Percentiles rank a stretch among this genome's conserved stretches.
phyloP scores from a whole-genome alignment of 2,888 invertebrate species.

The Hirtodrosophila alboralis region DNA sequence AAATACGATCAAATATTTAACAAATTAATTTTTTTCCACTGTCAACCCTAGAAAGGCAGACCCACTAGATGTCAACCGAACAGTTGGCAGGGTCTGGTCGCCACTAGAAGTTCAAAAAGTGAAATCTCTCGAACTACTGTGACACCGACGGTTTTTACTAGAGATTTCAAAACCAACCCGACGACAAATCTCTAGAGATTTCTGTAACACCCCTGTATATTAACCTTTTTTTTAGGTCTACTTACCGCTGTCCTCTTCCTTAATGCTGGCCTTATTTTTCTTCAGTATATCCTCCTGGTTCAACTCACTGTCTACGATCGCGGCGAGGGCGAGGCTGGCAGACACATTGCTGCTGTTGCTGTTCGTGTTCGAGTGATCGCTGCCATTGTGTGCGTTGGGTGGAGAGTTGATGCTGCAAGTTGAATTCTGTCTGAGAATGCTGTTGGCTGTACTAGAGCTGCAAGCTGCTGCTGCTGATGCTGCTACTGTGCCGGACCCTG shows the following conservation, averaged over 20 bases:
- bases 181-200: too few species aligned
- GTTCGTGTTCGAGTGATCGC: conserved; percentile 53
- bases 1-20: too few species aligned
- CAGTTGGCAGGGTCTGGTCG: too few species aligned
- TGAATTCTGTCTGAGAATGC: conserved; percentile 44
- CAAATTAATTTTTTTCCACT: too few species aligned
- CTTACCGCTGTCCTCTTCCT: conserved; percentile 75
- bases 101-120: too few species aligned
- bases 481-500: background rate
- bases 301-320: conserved; percentile 55
- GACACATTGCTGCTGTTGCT: conserved; percentile 58
- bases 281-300: conserved; percentile 55
- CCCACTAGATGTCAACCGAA: too few species aligned
- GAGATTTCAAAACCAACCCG: too few species aligned
- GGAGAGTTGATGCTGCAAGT: conserved; percentile 45
- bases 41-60: too few species aligned
- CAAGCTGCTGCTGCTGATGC: conserved; percentile 6
- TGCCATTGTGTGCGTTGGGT: conserved; percentile 32
- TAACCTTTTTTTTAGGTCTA: too few species aligned
- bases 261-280: conserved; percentile 52
- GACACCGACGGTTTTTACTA: too few species aligned
- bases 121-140: too few species aligned
- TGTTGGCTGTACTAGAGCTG: background rate
- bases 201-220: too few species aligned
- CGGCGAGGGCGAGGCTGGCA: conserved; percentile 40